Base-by-base conservation (phyloP, 2,888 invertebrate genomes). In the Lacanobia wlatinum region DNA sequence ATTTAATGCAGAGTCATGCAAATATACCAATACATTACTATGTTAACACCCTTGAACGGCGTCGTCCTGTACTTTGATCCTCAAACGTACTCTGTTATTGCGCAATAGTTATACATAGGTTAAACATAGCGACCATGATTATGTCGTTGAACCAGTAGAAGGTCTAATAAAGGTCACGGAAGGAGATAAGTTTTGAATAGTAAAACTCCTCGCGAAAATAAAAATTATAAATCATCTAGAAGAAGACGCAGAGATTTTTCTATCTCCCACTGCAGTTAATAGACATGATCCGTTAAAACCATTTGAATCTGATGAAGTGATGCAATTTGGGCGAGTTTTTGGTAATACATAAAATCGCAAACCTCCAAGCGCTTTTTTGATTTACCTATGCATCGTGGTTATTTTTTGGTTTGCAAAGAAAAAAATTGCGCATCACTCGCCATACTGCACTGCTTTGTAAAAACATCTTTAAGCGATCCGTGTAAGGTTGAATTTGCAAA, bases 31-130 rank as follows among this genome's bases (percentile, higher is more conserved):
- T 34, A 48, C 16, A 70, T 43, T 40, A 61, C 70, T 56, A 61
- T 43, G 40, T 38, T 18, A 23, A 63, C n/a, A 48, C 50, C 73
- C 63, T 74, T 80, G 64, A 50, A 38, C 21, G 21, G 34, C 16
- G 18, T n/a, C n/a, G 23, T 74, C 53, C 61, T 78, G 81, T 69
- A 80, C 78, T 74, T 80, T 64, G 76, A 68, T 74, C 66, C 38
- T 14, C 28, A 4, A 28, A 18, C n/a, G 52, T 65, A 66, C 28
- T 46, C 40, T 46, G 48, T 50, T 59, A 73, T 80, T 80, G 55
- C 80, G 34, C 60, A 73, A 78, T 48, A 53, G n/a, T 46, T 71
- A 28, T 34, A 73, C 12, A 52, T 61, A 21, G 7, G 59, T 53
- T 59, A 48, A 64, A 80, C 60, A 59, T 34, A 43, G 28, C 18